Base-by-base conservation (phyloP, 2,113 vertebrate genomes). In the Chloroceryle aenea region DNA sequence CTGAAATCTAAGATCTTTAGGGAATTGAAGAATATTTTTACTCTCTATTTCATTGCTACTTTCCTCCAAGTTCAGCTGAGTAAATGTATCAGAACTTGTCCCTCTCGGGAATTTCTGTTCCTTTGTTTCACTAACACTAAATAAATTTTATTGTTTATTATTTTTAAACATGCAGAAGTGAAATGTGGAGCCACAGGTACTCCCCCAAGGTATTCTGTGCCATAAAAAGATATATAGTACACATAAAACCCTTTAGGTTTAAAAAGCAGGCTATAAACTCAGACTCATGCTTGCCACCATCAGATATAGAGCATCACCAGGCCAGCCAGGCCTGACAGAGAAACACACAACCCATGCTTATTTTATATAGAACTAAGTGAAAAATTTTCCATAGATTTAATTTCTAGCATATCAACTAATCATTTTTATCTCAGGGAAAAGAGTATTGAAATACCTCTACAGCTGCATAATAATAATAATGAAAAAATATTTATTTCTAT, bases 81-180 rank as follows among this genome's bases (percentile, higher is more conserved):
- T 17, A 81, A 93, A 59, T n/a, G 22, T 20, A 89, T 85, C n/a
- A 59, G 76, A 84, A 47, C n/a, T 59, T 2, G 1, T 6, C n/a
- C 40, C 89, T 61, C 84, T 45, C 43, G 61, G 77, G 87, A 87
- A 62, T 94, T 85, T 82, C 81, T 68, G 62, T 27, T 89, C 66
- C 61, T 92, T 74, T 79, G 38, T 89, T 89, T 87, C 53, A 93
- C 62, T 68, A 73, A 69, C 78, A 85, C 77, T 82, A 89, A 81
- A 91, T 59, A 91, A 85, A 89, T 92, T 66, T 93, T 91, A 87
- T 75, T 93, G 53, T 79, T 95, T 85, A 58, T 48, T 85, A 62
- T 87, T 93, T 91, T 87, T 89, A 93, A 91, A 76, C 36, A 85
- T 38, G 53, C 67, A 87, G 81, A 96, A 94, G 40, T 58, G 74